Conservation (phyloP, 30 jellyfish, hydroid and myxozoan species). For the Aurelia aurita complex sp. Pacific region DNA sequence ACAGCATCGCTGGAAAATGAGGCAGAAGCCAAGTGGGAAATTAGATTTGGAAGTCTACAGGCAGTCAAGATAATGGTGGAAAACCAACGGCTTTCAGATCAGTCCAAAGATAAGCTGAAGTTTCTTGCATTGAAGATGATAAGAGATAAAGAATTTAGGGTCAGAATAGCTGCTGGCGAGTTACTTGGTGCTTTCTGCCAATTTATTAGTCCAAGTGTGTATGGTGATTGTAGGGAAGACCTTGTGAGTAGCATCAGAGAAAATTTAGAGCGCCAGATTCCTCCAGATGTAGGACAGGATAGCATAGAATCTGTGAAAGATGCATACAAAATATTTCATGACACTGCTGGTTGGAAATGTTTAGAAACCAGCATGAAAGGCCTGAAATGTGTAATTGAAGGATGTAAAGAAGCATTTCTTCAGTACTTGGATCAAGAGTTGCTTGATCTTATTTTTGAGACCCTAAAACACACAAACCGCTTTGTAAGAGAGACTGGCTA, state of each 20-base stretch:
- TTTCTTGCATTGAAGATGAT: conserved; percentile 41
- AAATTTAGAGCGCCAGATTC: conserved; percentile 83
- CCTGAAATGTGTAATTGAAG: conserved; percentile 86
- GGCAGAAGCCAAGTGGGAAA: conserved; percentile 77
- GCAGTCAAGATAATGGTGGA: conserved; percentile 71
- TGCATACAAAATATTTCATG: conserved; percentile 94
- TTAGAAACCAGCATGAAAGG: conserved; percentile 99
- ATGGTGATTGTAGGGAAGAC: conserved; percentile 58
- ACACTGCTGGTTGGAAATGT: conserved; percentile 98
- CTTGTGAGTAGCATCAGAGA: conserved; percentile 76
- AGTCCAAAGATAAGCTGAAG: conserved; percentile 27
- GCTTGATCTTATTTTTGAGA: conserved; percentile 84
- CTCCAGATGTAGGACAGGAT: conserved; percentile 42
- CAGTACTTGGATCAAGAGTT: conserved; percentile 63
- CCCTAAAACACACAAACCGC: conserved; percentile 88
- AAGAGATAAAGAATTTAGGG: conserved; percentile 88
- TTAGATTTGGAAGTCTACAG: conserved; percentile 73
- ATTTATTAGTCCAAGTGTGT: conserved; percentile 60
- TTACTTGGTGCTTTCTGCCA: conserved; percentile 87
- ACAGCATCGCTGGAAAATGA: not conserved
- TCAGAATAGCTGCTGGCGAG: conserved; percentile 94
- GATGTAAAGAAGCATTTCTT: conserved; percentile 82
- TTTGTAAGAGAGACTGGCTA: conserved; percentile 98
- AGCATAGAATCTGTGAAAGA: conserved; percentile 39
- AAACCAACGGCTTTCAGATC: conserved; percentile 9